Evolutionary conservation across 1,140 invertebrate genomes (phyloP), one percentile per base, ranked within the genome.

Genomic region (Pseudomyrmex dendroicus): DNA sequence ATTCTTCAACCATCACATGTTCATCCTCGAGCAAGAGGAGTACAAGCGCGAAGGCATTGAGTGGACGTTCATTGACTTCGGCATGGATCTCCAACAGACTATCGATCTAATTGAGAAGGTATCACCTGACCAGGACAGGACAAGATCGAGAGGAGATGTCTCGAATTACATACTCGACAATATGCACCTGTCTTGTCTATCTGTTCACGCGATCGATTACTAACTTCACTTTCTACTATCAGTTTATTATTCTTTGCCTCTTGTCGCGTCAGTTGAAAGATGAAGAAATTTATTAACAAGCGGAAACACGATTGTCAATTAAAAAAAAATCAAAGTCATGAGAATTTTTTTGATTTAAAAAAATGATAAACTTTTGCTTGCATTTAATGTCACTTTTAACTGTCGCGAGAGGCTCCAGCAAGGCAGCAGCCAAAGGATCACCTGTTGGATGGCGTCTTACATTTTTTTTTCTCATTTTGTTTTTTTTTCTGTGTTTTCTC

Each of bases 1-100:
- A 89, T 96, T 96, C 95, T 96, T 96, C 95, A 96, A 96, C 92
- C 96, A 96, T 86, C 96, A 96, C 94, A 97, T 96, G 96, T 96
- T 96, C 92, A 96, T 96, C 64, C 95, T 96, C 89, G 96, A 97
- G 91, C 96, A 96, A 93, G 96, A 96, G 93, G 96, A 97, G 86
- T 97, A 97, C 94, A 96, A 96, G 88, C 95, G 95, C 78, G 96
- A 96, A 91, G 95, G 95, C 73, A 96, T 96, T 93, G 95, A 96
- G 62, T 96, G 96, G 96, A 95, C 95, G 78, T 96, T 97, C 93
- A 96, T 97, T 94, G 96, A 97, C 93, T 97, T 97, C 92, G 96
- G 96, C 92, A 96, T 97, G 96, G 96, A 97, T 90, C 95, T 97
- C 84, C 96, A 96, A 92, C 95, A 96, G 90, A 96, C 96, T 90